Base-by-base conservation (phyloP, 2,113 vertebrate species). In the Lophochroa leadbeateri region DNA sequence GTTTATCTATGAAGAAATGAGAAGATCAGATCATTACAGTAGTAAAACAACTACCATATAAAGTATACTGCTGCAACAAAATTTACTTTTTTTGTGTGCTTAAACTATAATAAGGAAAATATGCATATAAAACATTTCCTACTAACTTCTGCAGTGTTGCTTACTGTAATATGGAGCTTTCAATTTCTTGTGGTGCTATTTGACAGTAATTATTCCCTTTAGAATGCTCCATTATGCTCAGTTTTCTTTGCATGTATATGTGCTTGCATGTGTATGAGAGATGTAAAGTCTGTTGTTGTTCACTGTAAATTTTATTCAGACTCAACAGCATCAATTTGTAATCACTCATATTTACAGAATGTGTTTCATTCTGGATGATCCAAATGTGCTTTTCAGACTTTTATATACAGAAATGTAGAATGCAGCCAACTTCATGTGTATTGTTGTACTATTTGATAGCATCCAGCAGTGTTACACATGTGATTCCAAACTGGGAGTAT, bases 1-100 rank as follows among this genome's bases (percentile, higher is more conserved):
- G 94, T 90, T 96, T 96, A 95, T 95, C 92, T 95, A 83, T 93
- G 88, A 97, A 94, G 82, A 90, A 97, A 88, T 60, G 35, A 86
- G 88, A 93, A 92, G 88, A 92, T 81, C 84, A 97, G 97, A 91
- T 52, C 76, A 92, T 92, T 85, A 77, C 68, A 82, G 41, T 63
- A 83, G 61, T 91, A 94, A 95, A 98, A 89, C 44, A 93, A 74
- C 88, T 53, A 58, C 65, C 70, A 77, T 21, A 52, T 21, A 41
- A 92, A 91, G 60, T 85, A 71, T 79, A 79, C 12, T 46, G 63
- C 57, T 90, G 75, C 86, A 92, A 88, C 85, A 83, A 88, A 96
- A 93, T 88, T 71, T 88, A 58, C 43, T 67, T 92, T 93, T 91
- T 82, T 69, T 43, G 13, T 81, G 39, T 81, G 52, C 60, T 69